phyloP scores from a whole-genome alignment of 2,888 invertebrate species.

The Orthosia gracilis region DNA sequence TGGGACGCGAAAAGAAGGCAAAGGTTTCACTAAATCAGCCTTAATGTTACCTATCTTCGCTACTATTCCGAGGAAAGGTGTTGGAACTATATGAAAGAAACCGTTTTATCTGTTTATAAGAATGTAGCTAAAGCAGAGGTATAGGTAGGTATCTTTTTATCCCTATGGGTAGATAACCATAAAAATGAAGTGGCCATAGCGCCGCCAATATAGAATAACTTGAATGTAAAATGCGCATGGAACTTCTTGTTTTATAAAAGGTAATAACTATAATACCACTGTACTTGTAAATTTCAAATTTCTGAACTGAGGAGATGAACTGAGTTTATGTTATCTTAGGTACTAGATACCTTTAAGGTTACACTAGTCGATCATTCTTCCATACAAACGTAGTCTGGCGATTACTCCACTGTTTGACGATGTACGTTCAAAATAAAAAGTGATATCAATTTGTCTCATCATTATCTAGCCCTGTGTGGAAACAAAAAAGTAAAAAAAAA shows the following conservation, averaged over 20 bases:
- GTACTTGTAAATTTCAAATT: background rate
- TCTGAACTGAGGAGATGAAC: background rate
- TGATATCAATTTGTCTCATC: too few species aligned
- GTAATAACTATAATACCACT: background rate
- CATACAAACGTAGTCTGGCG: too few species aligned
- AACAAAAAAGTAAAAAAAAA: too few species aligned
- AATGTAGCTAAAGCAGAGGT: conserved; percentile 46
- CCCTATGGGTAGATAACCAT: conserved; percentile 48
- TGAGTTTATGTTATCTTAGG: background rate
- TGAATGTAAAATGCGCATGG: conserved; percentile 33
- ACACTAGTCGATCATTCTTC: too few species aligned
- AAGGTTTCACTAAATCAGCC: conserved; percentile 64
- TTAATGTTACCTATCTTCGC: conserved; percentile 61
- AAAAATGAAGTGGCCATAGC: conserved; percentile 51
- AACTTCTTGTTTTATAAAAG: conserved; percentile 37
- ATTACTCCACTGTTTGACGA: too few species aligned
- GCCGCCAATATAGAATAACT: conserved; percentile 41
- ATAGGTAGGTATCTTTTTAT: conserved; percentile 21
- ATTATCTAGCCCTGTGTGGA: too few species aligned
- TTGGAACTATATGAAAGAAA: conserved; percentile 34
- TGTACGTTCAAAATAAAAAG: too few species aligned
- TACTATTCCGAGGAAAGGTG: conserved; percentile 48
- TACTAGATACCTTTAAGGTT: too few species aligned
- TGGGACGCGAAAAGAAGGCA: conserved; percentile 47
- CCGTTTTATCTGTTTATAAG: conserved; percentile 44